Base-by-base conservation (phyloP, 2,888 invertebrate species). In the Elegia similella region DNA sequence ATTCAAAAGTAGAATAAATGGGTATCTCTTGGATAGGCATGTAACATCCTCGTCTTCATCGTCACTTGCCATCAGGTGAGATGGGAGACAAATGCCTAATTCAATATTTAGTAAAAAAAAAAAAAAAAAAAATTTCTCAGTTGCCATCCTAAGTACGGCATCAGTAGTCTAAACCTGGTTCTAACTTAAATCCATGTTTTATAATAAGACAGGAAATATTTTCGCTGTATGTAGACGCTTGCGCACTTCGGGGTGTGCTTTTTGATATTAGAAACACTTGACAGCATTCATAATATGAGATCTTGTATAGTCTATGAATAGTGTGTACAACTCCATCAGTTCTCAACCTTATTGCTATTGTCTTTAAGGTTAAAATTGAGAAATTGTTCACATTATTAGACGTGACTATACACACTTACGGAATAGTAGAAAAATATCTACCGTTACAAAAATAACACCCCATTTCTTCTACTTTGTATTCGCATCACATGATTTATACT, bases 391-490 rank as follows among this genome's bases (percentile, higher is more conserved):
- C 47, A 50, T 16, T 17, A 50, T 34, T 34, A 16, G 29, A 29
- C 5, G 10, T 16, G 30, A 17, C 2, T 1, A 43, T 16, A 29
- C n/a, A 15, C 48, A 29, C 47, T 16, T 55, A 42, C n/a, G 29
- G 56, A 30, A 12, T 55, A 15, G 55, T 55, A 48, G 56, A 48
- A 56, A 56, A 56, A 56, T 48, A 48, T 56, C 30, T 50, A 56
- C 32, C 29, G 44, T 53, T 58, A 58, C 60, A 58, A 58, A 58
- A 60, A 58, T 56, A 55, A 58, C 44, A 58, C 44, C 56, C 43
- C 13, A 30, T 48, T 34, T 56, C 48, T 43, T 47, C 48, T 30
- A 38, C 47, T 34, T 59, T 46, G 46, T 55, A 53, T 53, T 57
- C 47, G 46, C 50, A 55, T 44, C 44, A 59, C 50, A 59, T 54